phyloP scores from a whole-genome alignment of 2,888 invertebrate genomes.

The Eilema caniola region DNA sequence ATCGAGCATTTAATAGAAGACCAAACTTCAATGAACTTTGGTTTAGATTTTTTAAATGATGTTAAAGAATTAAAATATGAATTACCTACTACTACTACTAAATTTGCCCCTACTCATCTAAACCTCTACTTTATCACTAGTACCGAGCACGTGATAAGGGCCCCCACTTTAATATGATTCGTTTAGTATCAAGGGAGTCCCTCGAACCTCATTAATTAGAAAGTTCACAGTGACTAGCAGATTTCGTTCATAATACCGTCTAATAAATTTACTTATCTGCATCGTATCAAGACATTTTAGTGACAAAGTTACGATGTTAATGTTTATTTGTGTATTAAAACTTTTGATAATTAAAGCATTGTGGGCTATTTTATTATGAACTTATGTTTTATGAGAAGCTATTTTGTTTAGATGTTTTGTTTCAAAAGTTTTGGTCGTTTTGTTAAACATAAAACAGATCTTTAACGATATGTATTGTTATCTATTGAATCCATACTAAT shows the following conservation, averaged over 20 bases:
- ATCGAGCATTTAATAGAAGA: too few species aligned
- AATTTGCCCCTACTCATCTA: not conserved
- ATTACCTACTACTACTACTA: not conserved
- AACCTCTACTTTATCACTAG: constrained; percentile 17
- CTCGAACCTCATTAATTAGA: constrained; percentile 64
- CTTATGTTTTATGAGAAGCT: constrained; percentile 40
- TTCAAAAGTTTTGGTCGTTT: constrained; percentile 14
- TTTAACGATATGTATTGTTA: too few species aligned
- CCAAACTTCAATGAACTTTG: too few species aligned
- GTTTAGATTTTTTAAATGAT: too few species aligned
- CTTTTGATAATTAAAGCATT: constrained; percentile 47
- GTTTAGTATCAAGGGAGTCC: constrained; percentile 39
- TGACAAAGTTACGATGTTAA: constrained; percentile 51
- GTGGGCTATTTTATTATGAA: constrained; percentile 40
- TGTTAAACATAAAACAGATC: not conserved
- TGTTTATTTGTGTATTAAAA: constrained; percentile 48
- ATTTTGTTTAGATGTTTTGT: constrained; percentile 30
- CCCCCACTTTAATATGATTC: constrained; percentile 24
- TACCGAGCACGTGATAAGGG: constrained; percentile 22
- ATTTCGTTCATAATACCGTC: constrained; percentile 58
- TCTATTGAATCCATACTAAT: too few species aligned
- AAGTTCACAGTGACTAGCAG: constrained; percentile 61
- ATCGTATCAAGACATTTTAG: constrained; percentile 47
- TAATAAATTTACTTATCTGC: constrained; percentile 49
- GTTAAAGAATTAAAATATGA: too few species aligned